Evolutionary conservation across 1,140 invertebrate species (phyloP), one percentile per base, ranked within the genome.

Genomic region (Pentalonia nigronervosa): DNA sequence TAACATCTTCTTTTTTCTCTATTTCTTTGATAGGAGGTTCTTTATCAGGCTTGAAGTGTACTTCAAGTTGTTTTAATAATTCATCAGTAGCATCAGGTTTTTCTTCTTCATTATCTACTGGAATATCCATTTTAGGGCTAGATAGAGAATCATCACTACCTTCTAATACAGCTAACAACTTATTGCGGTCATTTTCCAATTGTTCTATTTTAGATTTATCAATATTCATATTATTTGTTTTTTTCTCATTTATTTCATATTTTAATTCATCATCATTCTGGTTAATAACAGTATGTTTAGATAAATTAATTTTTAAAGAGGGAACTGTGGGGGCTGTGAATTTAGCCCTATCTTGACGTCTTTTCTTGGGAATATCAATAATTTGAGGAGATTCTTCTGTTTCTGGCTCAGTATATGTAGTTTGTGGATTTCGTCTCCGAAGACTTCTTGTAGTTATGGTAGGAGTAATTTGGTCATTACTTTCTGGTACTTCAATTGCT

Each of bases 81-180:
- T 76, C 84, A 34, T 88, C 84, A 81, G 56, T 89, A 9, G 34
- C 87, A 50, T 90, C 87, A 0, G 21, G 84, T 93, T 76, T 88
- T n/a, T 67, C 53, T 50, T 83, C 83, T 34, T 88, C 60, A 8
- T 47, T 30, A 14, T 93, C 93, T 60, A 50, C n/a, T 48, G 86
- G 14, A 76, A 53, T 20, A 50, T 90, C 84, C 45, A 76, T 60
- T 93, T 60, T 90, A 76, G 86, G 87, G 17, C 93, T 93, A 48
- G 56, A 50, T 47, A 89, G 23, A 23, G 93, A 89, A 53, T 94
- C 93, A 47, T 94, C 94, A 83, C 94, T 94, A 76, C 93, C 94
- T 53, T 93, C 93, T 93, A 94, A 93, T n/a, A 94, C 94, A 50
- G 92, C 94, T n/a, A 94, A 83, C 23, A 94, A 87, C 67, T 94